Conservation (phyloP, 92 coral and sea anemone species). For the Muricea muricata region DNA sequence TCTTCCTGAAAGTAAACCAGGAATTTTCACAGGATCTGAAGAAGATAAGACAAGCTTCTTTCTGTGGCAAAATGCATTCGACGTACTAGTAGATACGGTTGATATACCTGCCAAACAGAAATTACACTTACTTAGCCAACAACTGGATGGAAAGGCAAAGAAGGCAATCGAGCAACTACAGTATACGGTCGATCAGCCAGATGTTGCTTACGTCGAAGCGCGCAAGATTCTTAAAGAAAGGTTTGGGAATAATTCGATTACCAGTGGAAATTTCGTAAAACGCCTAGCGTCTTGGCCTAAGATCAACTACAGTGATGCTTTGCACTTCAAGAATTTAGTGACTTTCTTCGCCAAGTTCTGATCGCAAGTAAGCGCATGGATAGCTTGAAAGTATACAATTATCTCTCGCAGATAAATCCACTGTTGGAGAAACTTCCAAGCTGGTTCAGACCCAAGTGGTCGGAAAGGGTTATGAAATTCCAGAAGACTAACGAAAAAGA, state of each 20-base stretch:
- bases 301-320: conserved; percentile 64
- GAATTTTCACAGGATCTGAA: conserved; percentile 59
- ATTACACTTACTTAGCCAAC: conserved; percentile 65
- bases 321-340: conserved; percentile 71
- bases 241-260: conserved; percentile 65
- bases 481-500: conserved; percentile 51
- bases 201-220: conserved; percentile 66
- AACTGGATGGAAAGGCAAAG: conserved; percentile 67
- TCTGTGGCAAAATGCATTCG: conserved; percentile 59
- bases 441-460: conserved; percentile 69
- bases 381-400: conserved; percentile 62
- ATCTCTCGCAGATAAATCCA: conserved; percentile 57
- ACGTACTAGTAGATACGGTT: conserved; percentile 66
- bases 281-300: conserved; percentile 75
- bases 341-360: conserved; percentile 63
- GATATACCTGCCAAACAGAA: conserved; percentile 63
- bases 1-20: conserved; percentile 65
- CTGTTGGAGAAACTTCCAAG: conserved; percentile 58
- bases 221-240: conserved; percentile 59
- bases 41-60: conserved; percentile 70
- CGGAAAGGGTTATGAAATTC: conserved; percentile 53
- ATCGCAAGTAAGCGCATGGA: conserved; percentile 52
- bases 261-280: conserved; percentile 55
- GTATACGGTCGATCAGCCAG: conserved; percentile 64
- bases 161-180: conserved; percentile 71